A percentile compares a stretch with the other conserved stretches of the same genome.
phyloP scores from a whole-genome alignment of 2,888 invertebrate genomes.

The Eilema griseolum region DNA sequence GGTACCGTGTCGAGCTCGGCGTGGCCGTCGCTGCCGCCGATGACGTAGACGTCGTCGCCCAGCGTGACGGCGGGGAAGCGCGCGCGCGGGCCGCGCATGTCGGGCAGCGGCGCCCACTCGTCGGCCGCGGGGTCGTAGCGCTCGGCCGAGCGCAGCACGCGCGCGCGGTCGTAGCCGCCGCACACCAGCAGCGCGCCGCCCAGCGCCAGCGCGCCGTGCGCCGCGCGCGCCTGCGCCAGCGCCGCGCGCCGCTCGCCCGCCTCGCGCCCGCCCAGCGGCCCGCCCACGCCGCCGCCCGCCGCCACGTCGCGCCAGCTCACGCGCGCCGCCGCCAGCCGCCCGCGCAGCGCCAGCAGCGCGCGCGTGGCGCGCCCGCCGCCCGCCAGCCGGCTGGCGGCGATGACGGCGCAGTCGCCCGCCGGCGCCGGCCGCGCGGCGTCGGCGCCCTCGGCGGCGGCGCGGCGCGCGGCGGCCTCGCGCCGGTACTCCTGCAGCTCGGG shows the following conservation, averaged over 20 bases:
- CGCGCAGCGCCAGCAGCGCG: slow-evolving; percentile 82
- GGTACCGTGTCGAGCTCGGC: slow-evolving; percentile 90
- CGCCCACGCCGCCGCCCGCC: slow-evolving; percentile 88
- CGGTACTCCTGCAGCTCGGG: slow-evolving; percentile 93
- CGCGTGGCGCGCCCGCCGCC: slow-evolving; percentile 57
- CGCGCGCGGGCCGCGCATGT: slow-evolving; percentile 92
- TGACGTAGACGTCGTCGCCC: slow-evolving; percentile 90
- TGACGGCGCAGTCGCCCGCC: slow-evolving; percentile 43
- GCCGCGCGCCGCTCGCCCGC: slow-evolving; percentile 76
- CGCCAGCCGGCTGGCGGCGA: slow-evolving; percentile 88
- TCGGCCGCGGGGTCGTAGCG: slow-evolving; percentile 90
- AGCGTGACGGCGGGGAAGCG: slow-evolving; percentile 91
- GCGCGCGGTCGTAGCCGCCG: slow-evolving; percentile 94
- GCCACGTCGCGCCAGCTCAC: slow-evolving; percentile 91
- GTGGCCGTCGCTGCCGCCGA: slow-evolving; percentile 95
- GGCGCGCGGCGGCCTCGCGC: slow-evolving; percentile 73
- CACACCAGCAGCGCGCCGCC: slow-evolving; percentile 90
- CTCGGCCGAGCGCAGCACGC: slow-evolving; percentile 92
- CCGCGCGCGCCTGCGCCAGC: slow-evolving; percentile 88
- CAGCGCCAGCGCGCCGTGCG: slow-evolving; percentile 91
- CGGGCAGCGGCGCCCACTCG: slow-evolving; percentile 89
- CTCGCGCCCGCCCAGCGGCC: slow-evolving; percentile 92
- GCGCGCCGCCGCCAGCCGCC: slow-evolving; percentile 88
- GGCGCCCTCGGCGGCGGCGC: slow-evolving; percentile 48
- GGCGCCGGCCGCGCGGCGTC: slow-evolving; percentile 85